Conservation (phyloP, 64 coral and sea anemone species). For the Pachyseris speciosa region DNA sequence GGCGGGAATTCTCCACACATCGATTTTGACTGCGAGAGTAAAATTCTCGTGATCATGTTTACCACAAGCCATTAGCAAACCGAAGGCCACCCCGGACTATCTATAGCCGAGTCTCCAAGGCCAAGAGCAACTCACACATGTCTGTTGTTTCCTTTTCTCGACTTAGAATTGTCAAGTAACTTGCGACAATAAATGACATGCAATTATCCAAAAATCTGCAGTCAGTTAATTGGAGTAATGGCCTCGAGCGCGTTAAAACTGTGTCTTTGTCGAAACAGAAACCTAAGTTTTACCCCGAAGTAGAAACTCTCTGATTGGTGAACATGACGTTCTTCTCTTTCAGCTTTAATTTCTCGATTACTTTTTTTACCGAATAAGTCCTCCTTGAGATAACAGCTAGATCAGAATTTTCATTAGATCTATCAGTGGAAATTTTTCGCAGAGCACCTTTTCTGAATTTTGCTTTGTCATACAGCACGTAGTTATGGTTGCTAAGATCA, state of each 20-base stretch:
- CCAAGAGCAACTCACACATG: background rate
- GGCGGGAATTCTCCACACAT: background rate
- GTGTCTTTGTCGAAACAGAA: no score
- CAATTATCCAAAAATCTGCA: no score
- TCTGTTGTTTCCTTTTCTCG: background rate
- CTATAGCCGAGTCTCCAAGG: background rate
- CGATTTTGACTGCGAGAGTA: background rate
- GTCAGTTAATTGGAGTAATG: no score
- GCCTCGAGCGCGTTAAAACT: no score
- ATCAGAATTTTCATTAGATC: no score
- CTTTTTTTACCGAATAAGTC: no score
- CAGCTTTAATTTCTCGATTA: no score
- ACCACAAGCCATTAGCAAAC: background rate
- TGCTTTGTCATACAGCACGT: background rate
- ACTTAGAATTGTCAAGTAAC: background rate
- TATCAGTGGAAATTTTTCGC: background rate
- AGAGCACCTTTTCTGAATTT: background rate
- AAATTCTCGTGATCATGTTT: background rate
- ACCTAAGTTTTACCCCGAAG: no score
- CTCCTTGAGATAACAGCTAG: no score
- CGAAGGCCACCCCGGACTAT: background rate
- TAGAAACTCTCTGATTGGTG: no score
- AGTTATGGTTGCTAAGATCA: background rate
- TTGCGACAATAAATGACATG: no score
- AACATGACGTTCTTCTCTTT: no score